These are phyloP conservation scores for Australoheros facetus DNA, from an alignment of 2,797 vertebrate genomes.

Conservation along the genomic window DNA sequence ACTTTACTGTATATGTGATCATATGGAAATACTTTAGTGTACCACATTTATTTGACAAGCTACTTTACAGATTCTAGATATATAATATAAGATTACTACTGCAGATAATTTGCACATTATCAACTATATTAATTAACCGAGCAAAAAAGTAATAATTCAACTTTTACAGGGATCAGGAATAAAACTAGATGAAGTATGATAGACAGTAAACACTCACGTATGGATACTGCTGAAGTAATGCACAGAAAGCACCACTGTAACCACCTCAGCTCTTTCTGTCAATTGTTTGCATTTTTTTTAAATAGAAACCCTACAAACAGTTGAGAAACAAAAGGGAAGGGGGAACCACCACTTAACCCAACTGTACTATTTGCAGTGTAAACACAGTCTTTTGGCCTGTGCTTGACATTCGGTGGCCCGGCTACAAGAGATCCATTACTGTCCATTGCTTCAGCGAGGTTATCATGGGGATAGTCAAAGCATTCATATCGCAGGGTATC, in stretches of 20 bases:
- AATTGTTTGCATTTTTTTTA: not conserved
- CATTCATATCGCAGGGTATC: not conserved
- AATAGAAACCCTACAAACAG: not conserved
- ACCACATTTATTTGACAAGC: not conserved
- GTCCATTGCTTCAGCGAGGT: not conserved
- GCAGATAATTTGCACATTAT: not conserved
- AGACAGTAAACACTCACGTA: not conserved
- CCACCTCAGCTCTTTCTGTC: not conserved
- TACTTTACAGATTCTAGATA: not conserved
- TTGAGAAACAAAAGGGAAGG: not conserved
- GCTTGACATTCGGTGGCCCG: conserved; percentile 11
- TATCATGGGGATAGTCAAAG: not conserved
- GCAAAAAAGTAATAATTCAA: not conserved
- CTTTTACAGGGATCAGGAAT: not conserved
- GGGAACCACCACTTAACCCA: conserved; percentile 2
- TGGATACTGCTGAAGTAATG: not conserved
- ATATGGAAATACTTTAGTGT: not conserved
- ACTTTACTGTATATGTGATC: not conserved
- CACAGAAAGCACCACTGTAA: not conserved
- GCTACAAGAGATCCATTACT: conserved; percentile 23
- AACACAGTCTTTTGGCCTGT: conserved; percentile 17
- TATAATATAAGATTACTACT: not conserved
- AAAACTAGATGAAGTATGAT: not conserved
- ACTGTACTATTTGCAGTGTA: conserved; percentile 7
- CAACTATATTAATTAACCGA: not conserved